Percentiles rank a stretch among this genome's conserved stretches.
Conservation (phyloP, 2,113 vertebrate species). For the Sphaerodactylus townsendi region DNA sequence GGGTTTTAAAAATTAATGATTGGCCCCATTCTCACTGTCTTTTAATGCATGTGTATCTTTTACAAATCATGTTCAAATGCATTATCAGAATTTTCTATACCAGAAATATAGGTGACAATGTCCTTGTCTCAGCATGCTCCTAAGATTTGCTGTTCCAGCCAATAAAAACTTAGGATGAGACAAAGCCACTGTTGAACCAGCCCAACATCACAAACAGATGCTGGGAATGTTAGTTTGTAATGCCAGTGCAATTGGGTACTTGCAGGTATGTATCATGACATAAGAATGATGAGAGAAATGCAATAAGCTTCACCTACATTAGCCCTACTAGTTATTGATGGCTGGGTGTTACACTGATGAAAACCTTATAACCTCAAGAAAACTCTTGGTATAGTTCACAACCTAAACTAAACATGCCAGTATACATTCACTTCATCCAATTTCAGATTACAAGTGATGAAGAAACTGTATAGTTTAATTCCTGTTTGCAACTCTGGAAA, state of each 20-base stretch:
- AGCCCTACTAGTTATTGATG: not conserved
- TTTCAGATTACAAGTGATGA: not conserved
- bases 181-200: not conserved
- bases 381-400: not conserved
- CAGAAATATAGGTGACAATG: conserved; percentile 58
- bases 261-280: conserved; percentile 67
- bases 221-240: not conserved
- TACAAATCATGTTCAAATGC: conserved; percentile 62
- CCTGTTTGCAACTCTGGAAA: conserved; percentile 61
- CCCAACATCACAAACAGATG: not conserved
- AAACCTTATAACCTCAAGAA: not conserved
- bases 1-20: conserved; percentile 57
- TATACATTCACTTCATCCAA: not conserved
- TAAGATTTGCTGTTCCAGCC: conserved; percentile 6
- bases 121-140: conserved; percentile 63
- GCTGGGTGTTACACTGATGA: not conserved
- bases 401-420: not conserved
- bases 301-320: not conserved
- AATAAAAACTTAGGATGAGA: conserved; percentile 18
- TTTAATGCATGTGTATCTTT: conserved; percentile 64
- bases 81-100: conserved; percentile 57
- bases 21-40: conserved; percentile 55
- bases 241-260: conserved; percentile 52
- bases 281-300: conserved; percentile 41
- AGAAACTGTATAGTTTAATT: not conserved